Evolutionary conservation across 1,140 invertebrate genomes (phyloP), one percentile per base, ranked within the genome.

Genomic region (Drepana arcuata): DNA sequence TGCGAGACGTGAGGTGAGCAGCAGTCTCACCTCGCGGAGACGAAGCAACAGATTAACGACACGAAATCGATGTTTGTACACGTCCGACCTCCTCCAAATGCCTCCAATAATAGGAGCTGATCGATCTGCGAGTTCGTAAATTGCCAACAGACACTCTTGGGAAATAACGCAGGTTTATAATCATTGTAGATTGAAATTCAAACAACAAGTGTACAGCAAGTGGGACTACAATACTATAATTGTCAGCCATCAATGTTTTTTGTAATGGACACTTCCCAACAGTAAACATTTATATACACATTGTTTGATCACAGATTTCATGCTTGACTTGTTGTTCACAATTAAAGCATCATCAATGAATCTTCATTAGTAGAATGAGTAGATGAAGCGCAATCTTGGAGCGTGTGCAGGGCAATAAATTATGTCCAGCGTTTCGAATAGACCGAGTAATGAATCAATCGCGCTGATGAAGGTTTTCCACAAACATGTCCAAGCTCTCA

Each of bases 11-110:
- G 74, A 79, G 71, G 66, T 68, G 63, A 70, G 56, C 39, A 49
- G 34, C 32, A 42, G 41, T 39, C 48, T 52, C 44, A 50, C 68
- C 71, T 70, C 67, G 66, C 59, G 41, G 50, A 44, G 57, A 63
- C 57, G 53, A 26, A 48, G 56, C 51, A 54, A 48, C 47, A 57
- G 60, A 69, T 78, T 75, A 77, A 75, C 67, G 62, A 75, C 67
- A 60, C 68, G 63, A 75, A 78, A 72, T 74, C 68, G 70, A 65
- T 82, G 72, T 78, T 79, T 82, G 71, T 72, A 79, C 78, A 79
- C 78, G 74, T 82, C 63, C 78, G 65, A 78, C 66, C 73, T 73
- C 73, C 65, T 58, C 67, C 63, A 61, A 78, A 64, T 72, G 72
- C 73, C 65, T 58, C 67, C 63, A 61, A 75, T 81, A 81, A 79